Evolutionary conservation across 2,797 vertebrate genomes (phyloP).

Genomic region (Menidia menidia): DNA sequence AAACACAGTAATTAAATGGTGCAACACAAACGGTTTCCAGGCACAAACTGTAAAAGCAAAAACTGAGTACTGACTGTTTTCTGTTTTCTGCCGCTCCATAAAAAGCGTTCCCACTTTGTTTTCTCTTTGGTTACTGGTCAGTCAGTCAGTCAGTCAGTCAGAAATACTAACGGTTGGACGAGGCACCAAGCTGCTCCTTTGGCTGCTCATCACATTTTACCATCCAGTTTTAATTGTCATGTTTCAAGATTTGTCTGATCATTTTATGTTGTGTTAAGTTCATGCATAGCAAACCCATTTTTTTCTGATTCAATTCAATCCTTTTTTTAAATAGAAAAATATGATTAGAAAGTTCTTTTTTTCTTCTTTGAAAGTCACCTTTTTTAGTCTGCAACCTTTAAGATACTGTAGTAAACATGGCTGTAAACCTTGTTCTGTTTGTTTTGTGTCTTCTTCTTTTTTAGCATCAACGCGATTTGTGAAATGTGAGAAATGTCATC

Average conservation of each 20-base stretch:
- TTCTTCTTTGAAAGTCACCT: not conserved
- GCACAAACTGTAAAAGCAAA: conserved; percentile 5
- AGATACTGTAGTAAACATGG: not conserved
- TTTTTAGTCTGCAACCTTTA: not conserved
- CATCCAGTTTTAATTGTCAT: not conserved
- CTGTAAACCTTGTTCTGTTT: not conserved
- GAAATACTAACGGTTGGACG: not conserved
- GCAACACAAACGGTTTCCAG: not conserved
- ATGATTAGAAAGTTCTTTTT: not conserved
- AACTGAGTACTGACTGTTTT: not conserved
- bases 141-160: not conserved
- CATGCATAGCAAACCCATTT: no score
- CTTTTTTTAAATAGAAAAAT: not conserved
- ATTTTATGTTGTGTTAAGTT: no score
- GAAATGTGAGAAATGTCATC: conserved; percentile 99
- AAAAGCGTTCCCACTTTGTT: not conserved
- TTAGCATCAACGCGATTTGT: conserved; percentile 96
- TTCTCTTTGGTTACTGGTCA: not conserved
- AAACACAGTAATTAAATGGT: conserved; percentile 6
- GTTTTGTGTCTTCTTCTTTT: conserved; percentile 33
- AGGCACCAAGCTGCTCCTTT: not conserved
- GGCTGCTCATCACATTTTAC: not conserved
- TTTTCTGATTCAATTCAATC: no score
- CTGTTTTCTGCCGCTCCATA: not conserved
- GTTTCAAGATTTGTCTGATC: not conserved